These are phyloP conservation scores for Netelia fuscicornis DNA, from an alignment of 2,888 invertebrate genomes.

Conservation along the genomic window DNA sequence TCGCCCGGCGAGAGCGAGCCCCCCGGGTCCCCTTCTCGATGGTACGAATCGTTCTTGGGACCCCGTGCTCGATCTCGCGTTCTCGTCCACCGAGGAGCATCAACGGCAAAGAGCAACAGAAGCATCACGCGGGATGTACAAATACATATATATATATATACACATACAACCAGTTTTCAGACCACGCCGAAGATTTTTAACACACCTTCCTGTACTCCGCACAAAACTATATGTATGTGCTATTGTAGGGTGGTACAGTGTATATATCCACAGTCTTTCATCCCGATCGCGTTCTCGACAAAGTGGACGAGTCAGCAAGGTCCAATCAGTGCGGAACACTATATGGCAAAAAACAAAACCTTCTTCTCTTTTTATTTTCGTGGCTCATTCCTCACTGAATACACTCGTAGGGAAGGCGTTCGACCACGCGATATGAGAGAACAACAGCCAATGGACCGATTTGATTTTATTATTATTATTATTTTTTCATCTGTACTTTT, in stretches of 20 bases:
- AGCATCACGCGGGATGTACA: constrained; percentile 32
- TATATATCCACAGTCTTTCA: constrained; percentile 34
- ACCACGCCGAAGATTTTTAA: constrained; percentile 55
- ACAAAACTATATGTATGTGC: constrained; percentile 26
- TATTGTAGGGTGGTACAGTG: constrained; percentile 17
- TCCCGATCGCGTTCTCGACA: constrained; percentile 63
- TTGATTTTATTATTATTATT: background rate
- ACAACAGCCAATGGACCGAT: background rate
- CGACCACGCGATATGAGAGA: constrained; percentile 36
- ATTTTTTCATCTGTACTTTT: background rate
- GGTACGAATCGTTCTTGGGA: constrained; percentile 55
- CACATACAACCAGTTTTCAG: constrained; percentile 64
- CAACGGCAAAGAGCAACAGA: constrained; percentile 52
- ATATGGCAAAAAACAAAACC: constrained; percentile 44
- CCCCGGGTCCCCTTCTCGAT: constrained; percentile 38
- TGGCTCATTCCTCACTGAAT: constrained; percentile 30
- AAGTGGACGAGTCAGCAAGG: constrained; percentile 72
- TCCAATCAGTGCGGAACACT: constrained; percentile 75
- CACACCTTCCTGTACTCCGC: constrained; percentile 50
- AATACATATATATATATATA: background rate
- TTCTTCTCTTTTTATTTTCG: constrained; percentile 50
- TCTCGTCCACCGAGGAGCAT: constrained; percentile 57
- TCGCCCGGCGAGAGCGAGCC: constrained; percentile 32
- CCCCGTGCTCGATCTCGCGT: constrained; percentile 49
- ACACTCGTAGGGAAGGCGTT: constrained; percentile 13